These are phyloP conservation scores for Aplysina aerophoba DNA, from an alignment of 37 sponge, comb jelly and placozoan species.

Conservation along the genomic window DNA sequence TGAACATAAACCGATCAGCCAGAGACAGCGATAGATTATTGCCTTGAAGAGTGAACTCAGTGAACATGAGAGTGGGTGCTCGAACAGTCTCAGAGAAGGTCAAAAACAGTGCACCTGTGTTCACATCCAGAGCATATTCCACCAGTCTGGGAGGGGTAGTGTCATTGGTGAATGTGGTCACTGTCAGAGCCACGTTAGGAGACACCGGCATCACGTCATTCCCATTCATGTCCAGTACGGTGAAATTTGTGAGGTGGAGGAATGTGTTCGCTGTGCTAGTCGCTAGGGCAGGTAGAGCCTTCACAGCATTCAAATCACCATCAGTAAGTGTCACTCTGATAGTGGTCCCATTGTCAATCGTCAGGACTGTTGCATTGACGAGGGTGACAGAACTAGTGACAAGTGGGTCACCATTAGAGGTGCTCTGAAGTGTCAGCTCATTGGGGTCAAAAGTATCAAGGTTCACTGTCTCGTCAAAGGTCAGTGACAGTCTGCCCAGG, in stretches of 20 bases:
- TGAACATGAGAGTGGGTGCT: constrained; percentile 46
- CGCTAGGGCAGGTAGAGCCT: constrained; percentile 68
- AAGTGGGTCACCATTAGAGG: background rate
- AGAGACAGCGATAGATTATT: background rate
- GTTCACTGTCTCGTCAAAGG: constrained; percentile 86
- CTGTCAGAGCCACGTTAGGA: constrained; percentile 24
- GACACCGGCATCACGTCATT: constrained; percentile 58
- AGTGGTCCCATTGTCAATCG: constrained; percentile 40
- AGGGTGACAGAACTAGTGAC: constrained; percentile 1
- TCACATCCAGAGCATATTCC: constrained; percentile 68
- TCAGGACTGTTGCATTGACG: constrained; percentile 41
- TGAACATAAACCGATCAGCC: constrained; percentile 39
- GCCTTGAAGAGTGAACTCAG: constrained; percentile 62
- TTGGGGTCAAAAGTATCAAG: constrained; percentile 52
- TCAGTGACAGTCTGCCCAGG: constrained; percentile 56
- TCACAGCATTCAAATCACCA: constrained; percentile 75
- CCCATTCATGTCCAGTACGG: constrained; percentile 72
- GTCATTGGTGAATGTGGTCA: constrained; percentile 56
- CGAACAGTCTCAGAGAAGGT: constrained; percentile 90
- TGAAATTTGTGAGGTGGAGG: constrained; percentile 46
- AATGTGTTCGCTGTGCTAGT: constrained; percentile 44
- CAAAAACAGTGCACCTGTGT: constrained; percentile 58
- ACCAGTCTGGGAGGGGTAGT: constrained; percentile 64
- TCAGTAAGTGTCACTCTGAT: constrained; percentile 48
- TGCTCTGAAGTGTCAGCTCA: constrained; percentile 68